phyloP scores from a whole-genome alignment of 2,797 vertebrate genomes.

The Parotocinclus haroldoi region DNA sequence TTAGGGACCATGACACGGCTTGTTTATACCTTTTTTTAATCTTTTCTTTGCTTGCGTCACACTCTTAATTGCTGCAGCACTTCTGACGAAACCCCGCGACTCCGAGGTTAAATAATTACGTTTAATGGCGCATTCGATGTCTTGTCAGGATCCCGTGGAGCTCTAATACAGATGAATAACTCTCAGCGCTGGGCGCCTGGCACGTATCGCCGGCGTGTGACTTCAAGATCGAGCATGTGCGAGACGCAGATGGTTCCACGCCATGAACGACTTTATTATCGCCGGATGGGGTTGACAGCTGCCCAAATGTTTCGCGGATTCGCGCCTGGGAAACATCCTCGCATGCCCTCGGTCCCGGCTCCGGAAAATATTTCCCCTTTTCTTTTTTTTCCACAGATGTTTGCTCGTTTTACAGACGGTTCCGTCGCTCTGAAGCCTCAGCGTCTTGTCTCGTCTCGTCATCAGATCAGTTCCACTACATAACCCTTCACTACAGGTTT shows the following conservation, averaged over 20 bases:
- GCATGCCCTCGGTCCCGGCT: not conserved
- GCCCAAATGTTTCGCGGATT: slow-evolving; percentile 32
- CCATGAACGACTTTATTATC: slow-evolving; percentile 39
- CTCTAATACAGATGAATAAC: slow-evolving; percentile 44
- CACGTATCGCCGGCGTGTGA: slow-evolving; percentile 19
- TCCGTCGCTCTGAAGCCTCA: not conserved
- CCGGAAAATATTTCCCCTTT: not conserved
- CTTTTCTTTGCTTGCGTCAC: slow-evolving; percentile 3
- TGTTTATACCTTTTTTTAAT: not conserved
- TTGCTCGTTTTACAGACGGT: not conserved
- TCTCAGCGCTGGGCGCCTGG: not conserved
- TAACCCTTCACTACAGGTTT: too few relatives aligned
- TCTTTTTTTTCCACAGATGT: slow-evolving; percentile 15
- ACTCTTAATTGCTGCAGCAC: not conserved
- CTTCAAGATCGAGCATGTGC: slow-evolving; percentile 36
- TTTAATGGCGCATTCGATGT: slow-evolving; percentile 39
- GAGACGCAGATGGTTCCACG: slow-evolving; percentile 36
- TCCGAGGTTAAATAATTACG: slow-evolving; percentile 37
- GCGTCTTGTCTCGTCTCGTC: not conserved
- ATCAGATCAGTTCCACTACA: not conserved
- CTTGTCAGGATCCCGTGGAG: slow-evolving; percentile 31
- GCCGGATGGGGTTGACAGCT: slow-evolving; percentile 31
- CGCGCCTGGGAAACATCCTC: slow-evolving; percentile 6
- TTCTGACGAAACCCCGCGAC: not conserved
- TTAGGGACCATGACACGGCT: too few relatives aligned